phyloP scores from a whole-genome alignment of 2,888 invertebrate genomes.

The Masnerella sp. region DNA sequence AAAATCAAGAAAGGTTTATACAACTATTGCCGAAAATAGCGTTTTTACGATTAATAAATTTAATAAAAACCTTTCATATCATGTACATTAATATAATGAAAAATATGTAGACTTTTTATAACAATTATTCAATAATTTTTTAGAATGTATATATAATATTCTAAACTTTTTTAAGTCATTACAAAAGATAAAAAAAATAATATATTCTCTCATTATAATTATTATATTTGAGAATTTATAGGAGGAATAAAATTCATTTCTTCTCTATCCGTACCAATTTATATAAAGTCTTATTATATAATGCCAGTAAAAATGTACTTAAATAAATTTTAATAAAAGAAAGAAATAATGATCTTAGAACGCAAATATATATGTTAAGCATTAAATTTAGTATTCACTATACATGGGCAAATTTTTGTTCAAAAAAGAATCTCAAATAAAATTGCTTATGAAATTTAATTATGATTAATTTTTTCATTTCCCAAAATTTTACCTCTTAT shows the following conservation, averaged over 20 bases:
- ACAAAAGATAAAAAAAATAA: no score
- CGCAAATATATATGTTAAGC: background rate
- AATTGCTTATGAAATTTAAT: slow-evolving; percentile 22
- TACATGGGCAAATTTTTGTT: slow-evolving; percentile 9
- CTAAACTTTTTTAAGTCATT: no score
- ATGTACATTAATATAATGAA: background rate
- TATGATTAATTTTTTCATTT: background rate
- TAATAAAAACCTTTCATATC: background rate
- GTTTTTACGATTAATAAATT: slow-evolving; percentile 1
- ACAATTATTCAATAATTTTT: slow-evolving; percentile 2
- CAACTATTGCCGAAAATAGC: background rate
- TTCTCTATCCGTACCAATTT: no score
- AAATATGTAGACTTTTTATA: slow-evolving; percentile 3
- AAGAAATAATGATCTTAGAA: slow-evolving; percentile 21
- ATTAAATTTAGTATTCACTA: slow-evolving; percentile 8
- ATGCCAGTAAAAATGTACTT: no score
- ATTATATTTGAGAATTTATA: no score
- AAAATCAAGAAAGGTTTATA: background rate
- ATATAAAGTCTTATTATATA: no score
- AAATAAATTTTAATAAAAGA: background rate
- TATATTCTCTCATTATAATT: no score
- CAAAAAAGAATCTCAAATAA: slow-evolving; percentile 29
- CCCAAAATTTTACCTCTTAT: no score
- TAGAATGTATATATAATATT: background rate
- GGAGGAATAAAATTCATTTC: no score